Evolutionary conservation across 2,888 invertebrate species (phyloP).

Genomic region (Acrobasis consociella): DNA sequence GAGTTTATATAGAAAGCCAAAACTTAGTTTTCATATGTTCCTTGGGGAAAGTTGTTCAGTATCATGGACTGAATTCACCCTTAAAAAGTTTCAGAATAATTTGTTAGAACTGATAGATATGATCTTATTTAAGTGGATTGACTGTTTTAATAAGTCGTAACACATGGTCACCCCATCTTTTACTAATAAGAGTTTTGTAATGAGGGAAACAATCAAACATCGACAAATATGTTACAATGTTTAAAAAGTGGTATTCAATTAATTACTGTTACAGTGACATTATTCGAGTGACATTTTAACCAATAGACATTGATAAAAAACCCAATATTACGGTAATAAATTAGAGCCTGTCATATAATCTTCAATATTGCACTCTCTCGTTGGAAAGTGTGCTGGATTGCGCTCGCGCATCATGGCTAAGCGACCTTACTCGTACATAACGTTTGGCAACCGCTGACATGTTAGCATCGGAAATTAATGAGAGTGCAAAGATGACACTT

Average conservation of each 20-base stretch:
- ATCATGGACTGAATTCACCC: too few relatives aligned
- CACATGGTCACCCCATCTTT: too few relatives aligned
- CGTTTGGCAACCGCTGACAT: neutral
- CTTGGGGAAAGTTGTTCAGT: too few relatives aligned
- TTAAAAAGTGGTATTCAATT: neutral
- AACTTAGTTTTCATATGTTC: too few relatives aligned
- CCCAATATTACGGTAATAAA: neutral
- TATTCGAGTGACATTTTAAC: neutral
- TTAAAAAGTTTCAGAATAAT: too few relatives aligned
- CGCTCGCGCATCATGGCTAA: conserved; percentile 12
- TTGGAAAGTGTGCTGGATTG: conserved; percentile 10
- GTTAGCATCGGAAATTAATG: neutral
- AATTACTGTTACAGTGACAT: neutral
- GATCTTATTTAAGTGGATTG: too few relatives aligned
- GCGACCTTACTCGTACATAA: conserved; percentile 5
- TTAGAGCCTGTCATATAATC: conserved; percentile 2
- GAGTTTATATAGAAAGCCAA: too few relatives aligned
- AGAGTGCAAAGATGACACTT: neutral
- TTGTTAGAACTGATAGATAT: too few relatives aligned
- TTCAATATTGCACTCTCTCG: neutral
- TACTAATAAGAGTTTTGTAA: too few relatives aligned
- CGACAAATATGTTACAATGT: too few relatives aligned
- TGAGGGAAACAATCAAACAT: too few relatives aligned
- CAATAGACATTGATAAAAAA: neutral
- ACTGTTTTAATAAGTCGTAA: too few relatives aligned